Conservation (phyloP, 2,797 vertebrate species). For the Coreius guichenoti region DNA sequence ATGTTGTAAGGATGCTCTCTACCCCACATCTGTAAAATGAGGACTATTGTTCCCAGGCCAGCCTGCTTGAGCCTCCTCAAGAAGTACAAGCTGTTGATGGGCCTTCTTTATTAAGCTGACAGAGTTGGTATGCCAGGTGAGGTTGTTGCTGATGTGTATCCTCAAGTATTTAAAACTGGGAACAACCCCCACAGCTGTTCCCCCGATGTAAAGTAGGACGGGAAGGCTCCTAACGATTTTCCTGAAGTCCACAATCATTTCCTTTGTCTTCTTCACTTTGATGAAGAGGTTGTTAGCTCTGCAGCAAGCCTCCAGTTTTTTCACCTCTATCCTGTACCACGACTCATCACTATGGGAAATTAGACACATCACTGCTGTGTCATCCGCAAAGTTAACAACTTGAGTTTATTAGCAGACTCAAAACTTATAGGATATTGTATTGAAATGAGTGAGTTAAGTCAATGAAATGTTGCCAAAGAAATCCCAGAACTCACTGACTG, state of each 20-base stretch:
- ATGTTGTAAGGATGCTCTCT: no score
- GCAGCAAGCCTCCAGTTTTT: not conserved
- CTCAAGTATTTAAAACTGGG: no score
- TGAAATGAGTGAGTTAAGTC: not conserved
- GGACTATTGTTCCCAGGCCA: no score
- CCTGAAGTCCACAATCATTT: not conserved
- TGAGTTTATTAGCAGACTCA: not conserved
- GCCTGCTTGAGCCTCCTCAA: no score
- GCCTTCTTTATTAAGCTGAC: not conserved
- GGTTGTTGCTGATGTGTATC: no score
- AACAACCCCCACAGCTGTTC: no score
- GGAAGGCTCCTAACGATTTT: not conserved
- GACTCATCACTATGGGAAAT: not conserved
- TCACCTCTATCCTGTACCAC: not conserved
- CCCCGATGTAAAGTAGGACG: no score
- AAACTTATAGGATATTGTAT: not conserved
- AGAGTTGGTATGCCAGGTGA: no score
- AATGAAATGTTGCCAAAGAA: slow-evolving; percentile 9
- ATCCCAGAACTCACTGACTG: slow-evolving; percentile 30
- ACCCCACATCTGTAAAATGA: no score
- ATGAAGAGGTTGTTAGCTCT: not conserved
- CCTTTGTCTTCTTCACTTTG: not conserved
- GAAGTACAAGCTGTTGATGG: no score
- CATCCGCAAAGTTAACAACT: not conserved
- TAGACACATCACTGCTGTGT: not conserved